Evolutionary conservation across 2,113 vertebrate genomes (phyloP), one percentile per base, ranked within the genome.

Genomic region (Uria aalge): DNA sequence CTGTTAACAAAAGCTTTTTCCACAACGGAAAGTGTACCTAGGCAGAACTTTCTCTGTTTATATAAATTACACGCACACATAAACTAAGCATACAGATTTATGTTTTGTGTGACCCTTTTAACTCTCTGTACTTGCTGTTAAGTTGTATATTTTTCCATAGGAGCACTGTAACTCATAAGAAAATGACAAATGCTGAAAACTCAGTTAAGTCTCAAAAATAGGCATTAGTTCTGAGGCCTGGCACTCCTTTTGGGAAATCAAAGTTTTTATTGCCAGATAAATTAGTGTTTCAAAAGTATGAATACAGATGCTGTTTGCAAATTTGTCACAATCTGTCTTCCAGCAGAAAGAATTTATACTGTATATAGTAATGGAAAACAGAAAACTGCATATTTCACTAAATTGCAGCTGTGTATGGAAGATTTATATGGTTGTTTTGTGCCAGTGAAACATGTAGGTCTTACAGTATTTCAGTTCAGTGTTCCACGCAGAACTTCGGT

Each of bases 371-470:
- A 98, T 98, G 97, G 97, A 98, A 98, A 98, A 97, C 96, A 98
- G 98, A 98, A 98, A 98, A 98, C 96, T 97, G 94, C 96, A 93
- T 98, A 98, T 98, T 98, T 98, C 97, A 98, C 98, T 98, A 98
- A 98, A 98, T 98, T 98, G 97, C 96, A 97, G 90, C 94, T 96
- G 96, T 97, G 88, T 95, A 92, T 73, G 50, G 95, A 97, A 98
- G 98, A 98, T 98, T 98, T 98, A 98, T 98, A 90, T 64, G 85
- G 97, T 97, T 97, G 97, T 93, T 98, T 98, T 98, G 96, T 98
- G 97, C 97, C 97, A 95, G 92, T 94, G 94, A 98, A 98, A 98
- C 97, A 97, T 96, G 95, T 92, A 94, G 85, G 77, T 97, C 97
- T 88, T 97, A 95, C 60, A 94, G 83, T 82, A 97, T 96, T 98